Evolutionary conservation across 1,140 invertebrate genomes (phyloP).

Genomic region (Drosophila nasuta): DNA sequence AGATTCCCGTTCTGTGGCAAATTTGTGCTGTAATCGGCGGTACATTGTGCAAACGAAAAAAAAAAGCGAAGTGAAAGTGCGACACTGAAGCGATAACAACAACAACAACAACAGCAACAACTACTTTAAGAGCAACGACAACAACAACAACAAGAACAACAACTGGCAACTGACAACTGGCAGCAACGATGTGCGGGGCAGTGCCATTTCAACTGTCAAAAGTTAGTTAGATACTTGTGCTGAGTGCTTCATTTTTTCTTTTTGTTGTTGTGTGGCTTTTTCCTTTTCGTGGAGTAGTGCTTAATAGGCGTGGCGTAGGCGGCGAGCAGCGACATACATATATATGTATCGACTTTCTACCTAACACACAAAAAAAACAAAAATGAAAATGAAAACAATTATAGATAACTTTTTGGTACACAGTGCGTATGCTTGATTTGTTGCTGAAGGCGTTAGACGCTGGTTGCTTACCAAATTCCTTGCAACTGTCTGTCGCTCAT

Average conservation of each 20-base stretch:
- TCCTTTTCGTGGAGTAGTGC: constrained; percentile 20
- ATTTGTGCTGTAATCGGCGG: constrained; percentile 71
- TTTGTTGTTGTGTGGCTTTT: constrained; percentile 1
- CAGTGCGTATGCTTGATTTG: neutral
- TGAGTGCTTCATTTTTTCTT: constrained; percentile 36
- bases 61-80: constrained; percentile 50
- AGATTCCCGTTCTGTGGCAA: constrained; percentile 63
- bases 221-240: constrained; percentile 65
- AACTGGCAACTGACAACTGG: constrained; percentile 27
- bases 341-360: neutral
- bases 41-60: constrained; percentile 44
- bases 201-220: constrained; percentile 61
- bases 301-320: constrained; percentile 64
- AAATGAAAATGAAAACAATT: neutral
- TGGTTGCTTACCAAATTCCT: too few relatives aligned
- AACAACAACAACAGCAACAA: constrained; percentile 28
- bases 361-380: neutral
- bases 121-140: neutral
- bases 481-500: neutral
- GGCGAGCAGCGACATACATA: constrained; percentile 10
- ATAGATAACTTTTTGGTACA: neutral
- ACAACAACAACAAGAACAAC: constrained; percentile 42
- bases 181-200: constrained; percentile 29
- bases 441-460: neutral
- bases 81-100: neutral